Base-by-base conservation (phyloP, 2,113 vertebrate species). In the Pungitius pungitius region DNA sequence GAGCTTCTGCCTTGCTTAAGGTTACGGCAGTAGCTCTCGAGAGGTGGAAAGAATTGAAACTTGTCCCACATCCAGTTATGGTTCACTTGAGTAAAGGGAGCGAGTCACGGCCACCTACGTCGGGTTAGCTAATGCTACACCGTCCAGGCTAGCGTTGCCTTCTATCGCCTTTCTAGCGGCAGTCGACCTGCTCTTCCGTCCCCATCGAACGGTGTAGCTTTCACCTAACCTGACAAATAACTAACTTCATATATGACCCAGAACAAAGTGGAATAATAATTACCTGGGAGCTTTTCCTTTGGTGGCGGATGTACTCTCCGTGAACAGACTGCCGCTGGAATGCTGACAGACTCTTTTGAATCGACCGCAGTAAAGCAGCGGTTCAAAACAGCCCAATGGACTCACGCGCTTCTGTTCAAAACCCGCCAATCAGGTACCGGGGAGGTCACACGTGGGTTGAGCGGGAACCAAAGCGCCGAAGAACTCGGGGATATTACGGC, bases 371-470 rank as follows among this genome's bases (percentile, higher is more conserved):
- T 18, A 1, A 26, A 17, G 75, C 65, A 61, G 61, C 64, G 6
- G 77, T 93, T 93, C 84, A 91, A 94, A 93, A 88, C 39, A 0
- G 37, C 37, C 91, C 92, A 94, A 94, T 93, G 57, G 62, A 20
- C 26, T 35, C 1, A 0, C 33, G 20, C 11, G 8, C 37, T 60
- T 55, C 18, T 2, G 73, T 93, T 92, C 37, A 90, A 55, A 94
- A 94, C 37, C 9, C 6, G n/a, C 92, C 91, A 93, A 93, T 93
- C 67, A 75, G 61, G 17, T 2, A 26, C 11, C 14, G 9, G 66
- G 15, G 27, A 1, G 1, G 15, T 42, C 13, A 43, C 77, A 77
- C 11, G 69, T 84, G 81, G 51, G 14, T 59, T 42, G 56, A 58
- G 74, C 83, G 86, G 83, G 84, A 77, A 60, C 6, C 8, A 40